Base-by-base conservation (phyloP, 2,888 invertebrate genomes). In the Ophioninae sp. region DNA sequence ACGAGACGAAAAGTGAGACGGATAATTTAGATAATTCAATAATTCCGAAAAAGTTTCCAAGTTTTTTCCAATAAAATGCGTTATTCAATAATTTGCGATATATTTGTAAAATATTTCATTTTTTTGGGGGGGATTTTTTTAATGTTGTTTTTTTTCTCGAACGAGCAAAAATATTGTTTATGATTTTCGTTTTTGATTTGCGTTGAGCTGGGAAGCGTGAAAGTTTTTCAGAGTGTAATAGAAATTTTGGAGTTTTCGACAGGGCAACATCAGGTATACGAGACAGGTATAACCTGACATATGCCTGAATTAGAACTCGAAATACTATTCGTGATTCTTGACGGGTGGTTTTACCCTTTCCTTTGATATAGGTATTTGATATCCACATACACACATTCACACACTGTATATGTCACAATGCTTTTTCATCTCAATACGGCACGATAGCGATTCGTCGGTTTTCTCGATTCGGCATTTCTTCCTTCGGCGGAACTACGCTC, bases 261-360 rank as follows among this genome's bases (percentile, higher is more conserved):
- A 80, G 23, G 58, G 56, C n/a, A 64, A 67, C 73, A 41, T 44
- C 58, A 63, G 30, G 22, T 77, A 64, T 65, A 64, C 41, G 65
- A 81, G 81, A 81, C 78, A 67, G 74, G 51, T 58, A 79, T 30
- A 30, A 30, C 30, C 30, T 30, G 30, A 30, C 72, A 63, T 51
- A 51, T 81, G 73, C 23, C 65, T 59, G 74, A 71, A 37, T 51
- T 39, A n/a, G 23, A 23, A 37, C 44, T 22, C 22, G 59, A 71
- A 74, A 78, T 81, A 44, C 23, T 51, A 78, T 84, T 81, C 83
- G 83, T 84, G 83, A 81, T 84, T 71, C 61, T 71, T 67, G 81
- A 84, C 65, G 64, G 23, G 56, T 22, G 71, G 51, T 37, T 71
- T 37, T 10, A 30, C 30, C 37, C 71, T 37, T 37, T 58, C n/a